Evolutionary conservation across 2,113 vertebrate species (phyloP), one percentile per base, ranked within the genome.

Genomic region (Theristicus caerulescens): DNA sequence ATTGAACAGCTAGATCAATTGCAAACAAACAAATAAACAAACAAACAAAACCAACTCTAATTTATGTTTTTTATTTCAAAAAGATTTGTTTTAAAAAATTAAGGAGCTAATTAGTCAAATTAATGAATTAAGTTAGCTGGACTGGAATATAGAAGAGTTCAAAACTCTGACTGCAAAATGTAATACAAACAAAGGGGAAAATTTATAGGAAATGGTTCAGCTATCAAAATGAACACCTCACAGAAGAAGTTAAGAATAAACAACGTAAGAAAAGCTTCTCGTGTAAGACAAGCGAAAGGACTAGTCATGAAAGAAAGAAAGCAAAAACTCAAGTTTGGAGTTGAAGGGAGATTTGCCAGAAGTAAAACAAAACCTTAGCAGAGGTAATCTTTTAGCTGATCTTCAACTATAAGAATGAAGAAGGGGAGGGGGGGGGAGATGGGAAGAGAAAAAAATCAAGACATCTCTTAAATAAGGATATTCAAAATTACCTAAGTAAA

Each of bases 221-320:
- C 16, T 72, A 31, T 36, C 0, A 0, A 66, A 85, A 46, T 16
- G 0, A 49, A 15, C 4, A 70, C 6, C 19, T 38, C 46, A 42
- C 13, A 52, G 46, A 66, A 46, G 10, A 16, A 12, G 9, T 42
- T 67, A 58, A 82, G 47, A 85, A 20, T 31, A 62, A 84, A 42
- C 9, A 59, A 29, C n/a, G 12, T 57, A 42, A 42, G 12, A 66
- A 27, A 55, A 72, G 3, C 21, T 90, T 11, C 13, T 54, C 8
- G 16, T 1, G 0, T 11, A 70, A 40, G 4, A 76, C 34, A 52
- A 47, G 7, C 1, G 4, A 47, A 57, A 46, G 32, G 14, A 66
- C 10, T 40, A 77, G 19, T 24, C 24, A 66, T 24, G 12, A 61
- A 82, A 51, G 22, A 67, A 42, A 67, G 12, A 2, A 78, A 82